Evolutionary conservation across 1,140 invertebrate species (phyloP).

Genomic region (Ceratina japonica): DNA sequence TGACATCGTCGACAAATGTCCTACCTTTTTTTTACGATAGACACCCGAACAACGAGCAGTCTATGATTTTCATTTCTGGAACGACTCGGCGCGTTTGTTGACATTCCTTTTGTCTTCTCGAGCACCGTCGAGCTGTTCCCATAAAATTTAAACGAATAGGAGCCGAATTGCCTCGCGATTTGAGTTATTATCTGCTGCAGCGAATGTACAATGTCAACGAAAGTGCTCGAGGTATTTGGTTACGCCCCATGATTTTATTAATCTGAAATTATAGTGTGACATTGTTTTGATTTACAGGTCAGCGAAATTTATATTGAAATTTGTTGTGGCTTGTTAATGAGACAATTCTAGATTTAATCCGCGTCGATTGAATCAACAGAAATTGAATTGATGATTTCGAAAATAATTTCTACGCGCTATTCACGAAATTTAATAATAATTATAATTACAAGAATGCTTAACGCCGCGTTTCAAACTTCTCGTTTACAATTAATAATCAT

Average conservation of each 20-base stretch:
- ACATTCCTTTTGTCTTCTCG: neutral
- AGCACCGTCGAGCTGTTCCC: neutral
- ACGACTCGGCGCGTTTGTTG: neutral
- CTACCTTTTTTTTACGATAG: neutral
- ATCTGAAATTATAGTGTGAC: too few species aligned
- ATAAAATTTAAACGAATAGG: slow-evolving; percentile 1
- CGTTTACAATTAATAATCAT: neutral
- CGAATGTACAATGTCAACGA: neutral
- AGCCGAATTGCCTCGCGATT: neutral
- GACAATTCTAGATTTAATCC: neutral
- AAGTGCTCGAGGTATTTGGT: neutral
- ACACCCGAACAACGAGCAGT: neutral
- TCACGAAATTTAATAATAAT: neutral
- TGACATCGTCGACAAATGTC: neutral
- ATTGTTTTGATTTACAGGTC: too few species aligned
- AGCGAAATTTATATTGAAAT: too few species aligned
- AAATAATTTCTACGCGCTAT: neutral
- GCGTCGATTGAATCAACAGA: neutral
- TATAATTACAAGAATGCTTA: neutral
- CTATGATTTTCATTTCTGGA: neutral
- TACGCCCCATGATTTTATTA: too few species aligned
- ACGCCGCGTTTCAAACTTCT: neutral
- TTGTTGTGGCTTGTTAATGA: too few species aligned
- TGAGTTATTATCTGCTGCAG: slow-evolving; percentile 14
- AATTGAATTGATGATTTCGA: neutral